Conservation (phyloP, 2,888 invertebrate genomes). For the Drosophila falleni region DNA sequence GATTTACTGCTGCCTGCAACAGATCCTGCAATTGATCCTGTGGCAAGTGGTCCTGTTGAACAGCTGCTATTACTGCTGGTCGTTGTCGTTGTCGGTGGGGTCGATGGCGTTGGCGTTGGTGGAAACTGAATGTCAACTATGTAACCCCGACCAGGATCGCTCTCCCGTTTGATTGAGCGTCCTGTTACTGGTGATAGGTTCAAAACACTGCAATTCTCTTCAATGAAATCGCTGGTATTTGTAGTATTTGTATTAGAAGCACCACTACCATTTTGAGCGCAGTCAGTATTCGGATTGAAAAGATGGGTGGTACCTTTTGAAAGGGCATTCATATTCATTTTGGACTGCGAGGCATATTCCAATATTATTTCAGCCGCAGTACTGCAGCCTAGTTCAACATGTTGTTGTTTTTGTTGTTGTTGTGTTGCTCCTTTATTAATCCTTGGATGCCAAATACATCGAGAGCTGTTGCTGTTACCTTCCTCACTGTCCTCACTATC, state of each 20-base stretch:
- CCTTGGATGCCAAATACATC: constrained; percentile 79
- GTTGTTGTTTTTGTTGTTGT: background rate
- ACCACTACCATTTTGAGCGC: background rate
- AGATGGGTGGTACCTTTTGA: constrained; percentile 8
- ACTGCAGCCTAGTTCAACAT: constrained; percentile 20
- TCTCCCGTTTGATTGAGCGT: constrained; percentile 7
- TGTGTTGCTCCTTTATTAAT: constrained; percentile 11
- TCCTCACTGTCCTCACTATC: constrained; percentile 33
- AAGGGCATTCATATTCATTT: constrained; percentile 15
- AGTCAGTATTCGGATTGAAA: background rate
- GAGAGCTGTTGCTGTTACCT: constrained; percentile 27
- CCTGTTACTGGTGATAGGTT: constrained; percentile 29
- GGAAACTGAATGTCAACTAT: constrained; percentile 45
- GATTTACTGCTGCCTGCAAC: constrained; percentile 13
- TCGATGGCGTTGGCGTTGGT: constrained; percentile 53
- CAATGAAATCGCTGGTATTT: constrained; percentile 13
- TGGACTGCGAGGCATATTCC: constrained; percentile 66
- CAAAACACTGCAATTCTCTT: constrained; percentile 19
- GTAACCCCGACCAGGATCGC: constrained; percentile 13
- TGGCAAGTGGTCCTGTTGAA: constrained; percentile 46
- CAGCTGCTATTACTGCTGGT: constrained; percentile 61
- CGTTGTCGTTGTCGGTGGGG: constrained; percentile 56
- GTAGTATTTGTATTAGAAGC: background rate
- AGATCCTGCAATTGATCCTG: constrained; percentile 2
- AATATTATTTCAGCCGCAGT: constrained; percentile 79